Evolutionary conservation across 2,888 invertebrate genomes (phyloP).

Genomic region (Polyploca ridens): DNA sequence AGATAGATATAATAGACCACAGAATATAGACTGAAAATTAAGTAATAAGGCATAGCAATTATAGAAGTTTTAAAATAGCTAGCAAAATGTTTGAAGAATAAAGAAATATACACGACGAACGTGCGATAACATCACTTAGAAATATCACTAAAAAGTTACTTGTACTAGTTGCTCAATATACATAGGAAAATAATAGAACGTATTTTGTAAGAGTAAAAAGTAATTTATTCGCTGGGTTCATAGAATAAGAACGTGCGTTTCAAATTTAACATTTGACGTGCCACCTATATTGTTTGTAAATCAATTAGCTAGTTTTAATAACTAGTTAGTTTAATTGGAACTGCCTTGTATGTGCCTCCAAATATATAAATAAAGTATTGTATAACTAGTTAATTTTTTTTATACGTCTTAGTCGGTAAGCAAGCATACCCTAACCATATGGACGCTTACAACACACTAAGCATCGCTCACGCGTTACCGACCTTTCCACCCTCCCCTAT

Average conservation of each 20-base stretch:
- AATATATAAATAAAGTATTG: slow-evolving; percentile 24
- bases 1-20: not conserved
- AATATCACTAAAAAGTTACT: slow-evolving; percentile 14
- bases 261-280: not conserved
- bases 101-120: too few relatives aligned
- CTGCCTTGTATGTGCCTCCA: slow-evolving; percentile 38
- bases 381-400: too few relatives aligned
- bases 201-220: too few relatives aligned
- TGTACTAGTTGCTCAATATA: slow-evolving; percentile 38
- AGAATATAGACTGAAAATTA: slow-evolving; percentile 2
- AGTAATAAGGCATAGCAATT: not conserved
- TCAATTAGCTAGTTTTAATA: slow-evolving; percentile 11
- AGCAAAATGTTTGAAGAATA: too few relatives aligned
- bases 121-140: too few relatives aligned
- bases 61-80: too few relatives aligned
- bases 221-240: too few relatives aligned
- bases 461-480: too few relatives aligned
- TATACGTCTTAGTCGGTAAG: too few relatives aligned
- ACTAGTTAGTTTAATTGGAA: slow-evolving; percentile 23
- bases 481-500: too few relatives aligned
- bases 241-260: not conserved
- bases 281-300: slow-evolving; percentile 18
- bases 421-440: too few relatives aligned
- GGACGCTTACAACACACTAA: too few relatives aligned
- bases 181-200: slow-evolving; percentile 21